Evolutionary conservation across 1,140 invertebrate species (phyloP), one percentile per base, ranked within the genome.

Genomic region (Polyergus mexicanus): DNA sequence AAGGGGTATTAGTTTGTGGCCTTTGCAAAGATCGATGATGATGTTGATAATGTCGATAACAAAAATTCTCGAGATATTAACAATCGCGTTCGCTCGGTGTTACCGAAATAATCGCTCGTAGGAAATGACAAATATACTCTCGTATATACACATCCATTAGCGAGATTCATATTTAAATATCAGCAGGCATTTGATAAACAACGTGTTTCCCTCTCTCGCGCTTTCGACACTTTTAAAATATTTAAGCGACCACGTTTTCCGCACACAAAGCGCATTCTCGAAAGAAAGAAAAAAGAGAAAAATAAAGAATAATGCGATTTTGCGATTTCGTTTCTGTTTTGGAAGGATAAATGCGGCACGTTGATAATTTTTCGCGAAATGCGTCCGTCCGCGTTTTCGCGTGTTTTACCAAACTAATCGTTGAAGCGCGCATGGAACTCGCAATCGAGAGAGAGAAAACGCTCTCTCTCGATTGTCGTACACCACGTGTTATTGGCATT

Each of bases 401-500:
- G 1, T 11, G 38, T 74, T 62, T 44, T 44, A 28, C 74, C 22
- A 19, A 8, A 25, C 41, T 41, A 22, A 25, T 44, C 16, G 25
- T 28, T 28, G 75, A 41, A 65, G 41, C 8, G 3, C 32, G 63
- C 13, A 44, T 6, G 38, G 56, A 38, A 66, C 56, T 22, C 28
- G 71, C n/a, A 28, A 56, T 58, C 13, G 11, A 47, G 13, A 47
- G 44, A 63, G 44, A 56, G 47, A 44, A 47, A 32, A 72, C 35
- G 38, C 28, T 65, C 19, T 13, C 28, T 65, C 19, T 13, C 66
- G 66, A 68, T 81, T 65, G 44, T 71, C 78, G 78, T 58, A 60
- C 68, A 60, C 68, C 47, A 72, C 68, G 54, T 74, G 78, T 74
- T 83, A 83, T 83, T 83, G 78, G 54, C 78, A 83, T 63, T 22